Evolutionary conservation across 2,113 vertebrate species (phyloP), one percentile per base, ranked within the genome.

Genomic region (Seriola dumerili): DNA sequence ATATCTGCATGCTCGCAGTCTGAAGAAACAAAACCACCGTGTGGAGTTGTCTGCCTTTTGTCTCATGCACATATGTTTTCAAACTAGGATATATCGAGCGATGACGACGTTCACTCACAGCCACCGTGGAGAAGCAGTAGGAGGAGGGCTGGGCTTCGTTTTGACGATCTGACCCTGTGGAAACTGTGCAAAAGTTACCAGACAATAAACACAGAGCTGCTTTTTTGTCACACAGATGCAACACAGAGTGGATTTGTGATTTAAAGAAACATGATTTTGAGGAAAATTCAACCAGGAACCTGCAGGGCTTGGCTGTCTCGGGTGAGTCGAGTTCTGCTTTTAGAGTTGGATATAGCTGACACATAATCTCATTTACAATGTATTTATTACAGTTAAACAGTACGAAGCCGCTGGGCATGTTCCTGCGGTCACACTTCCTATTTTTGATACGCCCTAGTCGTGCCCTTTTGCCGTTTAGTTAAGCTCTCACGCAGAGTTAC

Each of bases 241-340:
- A 75, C 44, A 14, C 21, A 3, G 34, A 46, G 58, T 0, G 17
- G 25, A 23, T 25, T 52, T 61, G 4, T 81, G 66, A 73, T 8
- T 36, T 1, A 7, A 78, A 25, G 46, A 77, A 86, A 67, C 6
- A 94, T 94, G 94, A 92, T 95, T 89, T 62, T 88, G 67, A 85
- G 85, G 71, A 93, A 63, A 44, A 38, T 95, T 14, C 87, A 67
- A 3, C 5, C 90, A 11, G 82, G 88, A 46, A 36, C 59, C 23
- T 87, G 81, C 78, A 91, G 89, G 46, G 46, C 82, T 9, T 92
- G 84, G 88, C 78, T 93, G 54, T 74, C 80, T n/a, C 68, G 86
- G 89, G 94, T 95, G 77, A 93, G 93, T 89, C 94, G 77, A 93
- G 92, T 88, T 0, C 9, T 32, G 34, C 63, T 67, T 71, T 32